Base-by-base conservation (phyloP, 1,140 invertebrate species). In the Drosophila parvula region DNA sequence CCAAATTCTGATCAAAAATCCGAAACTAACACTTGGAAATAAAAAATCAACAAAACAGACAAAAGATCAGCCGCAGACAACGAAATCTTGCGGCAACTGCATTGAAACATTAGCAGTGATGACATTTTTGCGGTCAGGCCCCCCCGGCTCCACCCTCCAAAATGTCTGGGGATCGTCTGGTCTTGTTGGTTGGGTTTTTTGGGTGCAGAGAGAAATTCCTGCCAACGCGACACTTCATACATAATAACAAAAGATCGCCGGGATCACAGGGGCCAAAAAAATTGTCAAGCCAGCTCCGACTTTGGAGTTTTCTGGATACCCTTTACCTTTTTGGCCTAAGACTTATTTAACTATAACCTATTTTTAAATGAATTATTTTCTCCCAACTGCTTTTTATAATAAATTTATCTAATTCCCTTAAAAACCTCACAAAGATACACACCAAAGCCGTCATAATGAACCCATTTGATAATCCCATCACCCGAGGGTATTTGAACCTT, bases 91-190 rank as follows among this genome's bases (percentile, higher is more conserved):
- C 58, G 79, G 50, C 62, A 86, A 89, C 84, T 88, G 84, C 84
- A 88, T 89, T 90, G 84, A 89, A 89, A 89, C 85, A 89, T 90
- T 90, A 83, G 84, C 89, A 90, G 88, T 90, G 88, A 90, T 90
- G 88, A 91, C 90, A 91, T 91, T 91, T 91, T 68, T 91, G 90
- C 63, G 84, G 84, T 91, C 76, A 70, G 60, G n/a, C n/a, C 48
- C 45, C 43, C 45, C 51, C 8, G 16, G 57, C 28, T 38, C 27
- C 56, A 34, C 53, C 62, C 56, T 30, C 38, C 56, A 61, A 63
- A 65, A 63, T 40, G 65, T 71, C 76, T 76, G 60, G 48, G 32
- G 38, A 68, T 65, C 50, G 80, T 82, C 80, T 82, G 80, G 51
- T 38, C 36, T 40, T 58, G 71, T 61, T 47, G 48, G 27, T 51